Conservation (phyloP, 2,888 invertebrate species). For the Pseudoips prasinana region DNA sequence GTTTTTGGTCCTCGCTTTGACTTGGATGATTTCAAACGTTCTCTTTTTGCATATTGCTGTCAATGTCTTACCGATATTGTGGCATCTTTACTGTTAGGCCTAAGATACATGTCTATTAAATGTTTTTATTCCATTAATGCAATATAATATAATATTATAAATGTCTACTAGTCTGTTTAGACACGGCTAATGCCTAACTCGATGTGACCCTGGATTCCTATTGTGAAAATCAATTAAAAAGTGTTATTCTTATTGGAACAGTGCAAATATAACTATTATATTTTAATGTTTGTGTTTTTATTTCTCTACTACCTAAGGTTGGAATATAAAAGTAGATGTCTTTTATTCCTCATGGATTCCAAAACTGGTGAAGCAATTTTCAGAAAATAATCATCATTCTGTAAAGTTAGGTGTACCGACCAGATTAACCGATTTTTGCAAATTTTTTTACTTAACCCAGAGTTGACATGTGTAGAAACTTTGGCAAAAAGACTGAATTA, state of each 20-base stretch:
- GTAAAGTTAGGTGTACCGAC: too few relatives aligned
- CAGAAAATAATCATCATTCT: too few relatives aligned
- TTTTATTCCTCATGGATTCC: too few relatives aligned
- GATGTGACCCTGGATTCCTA: conserved; percentile 41
- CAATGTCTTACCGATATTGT: too few relatives aligned
- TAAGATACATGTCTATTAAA: conserved; percentile 20
- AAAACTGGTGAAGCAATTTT: too few relatives aligned
- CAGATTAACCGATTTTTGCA: too few relatives aligned
- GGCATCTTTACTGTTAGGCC: conserved; percentile 13
- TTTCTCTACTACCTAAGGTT: conserved; percentile 15
- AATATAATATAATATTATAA: conserved; percentile 3
- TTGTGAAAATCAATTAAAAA: conserved; percentile 44
- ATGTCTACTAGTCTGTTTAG: conserved; percentile 8
- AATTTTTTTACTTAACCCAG: too few relatives aligned
- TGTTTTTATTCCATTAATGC: conserved; percentile 23
- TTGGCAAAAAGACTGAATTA: too few relatives aligned
- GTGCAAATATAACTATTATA: conserved; percentile 49
- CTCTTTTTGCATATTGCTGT: conserved; percentile 1
- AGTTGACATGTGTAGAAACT: too few relatives aligned
- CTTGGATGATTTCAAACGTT: too few relatives aligned
- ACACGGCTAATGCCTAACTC: conserved; percentile 22
- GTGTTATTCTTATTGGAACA: conserved; percentile 35
- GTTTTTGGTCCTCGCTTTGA: too few relatives aligned
- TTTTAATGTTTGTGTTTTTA: conserved; percentile 39
- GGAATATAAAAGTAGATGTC: too few relatives aligned